Evolutionary conservation across 2,113 vertebrate genomes (phyloP).

Genomic region (Zosterops japonicus): DNA sequence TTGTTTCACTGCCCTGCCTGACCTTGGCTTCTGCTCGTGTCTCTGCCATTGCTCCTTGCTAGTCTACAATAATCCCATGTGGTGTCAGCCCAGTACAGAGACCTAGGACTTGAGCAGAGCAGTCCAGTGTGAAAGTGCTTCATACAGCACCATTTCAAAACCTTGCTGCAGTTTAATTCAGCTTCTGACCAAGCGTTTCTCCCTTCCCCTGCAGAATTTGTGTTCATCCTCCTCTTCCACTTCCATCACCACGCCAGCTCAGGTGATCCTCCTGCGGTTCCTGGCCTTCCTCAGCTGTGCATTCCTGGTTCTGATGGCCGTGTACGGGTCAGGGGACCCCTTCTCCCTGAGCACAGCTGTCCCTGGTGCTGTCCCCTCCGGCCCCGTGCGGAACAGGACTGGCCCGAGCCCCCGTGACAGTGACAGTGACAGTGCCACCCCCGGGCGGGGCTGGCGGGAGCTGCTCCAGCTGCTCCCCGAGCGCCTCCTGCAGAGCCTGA

Average conservation of each 20-base stretch:
- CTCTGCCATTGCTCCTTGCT: not conserved
- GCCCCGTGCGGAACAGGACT: not conserved
- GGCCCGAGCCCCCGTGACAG: not conserved
- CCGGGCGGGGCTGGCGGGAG: slow-evolving; percentile 65
- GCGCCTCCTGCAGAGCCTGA: slow-evolving; percentile 65
- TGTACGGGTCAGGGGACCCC: slow-evolving; percentile 66
- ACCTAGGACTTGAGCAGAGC: not conserved
- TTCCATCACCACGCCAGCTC: slow-evolving; percentile 73
- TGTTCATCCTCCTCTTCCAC: slow-evolving; percentile 52
- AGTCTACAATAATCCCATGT: not conserved
- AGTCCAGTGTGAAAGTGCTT: not conserved
- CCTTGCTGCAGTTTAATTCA: not conserved
- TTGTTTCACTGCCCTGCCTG: not conserved
- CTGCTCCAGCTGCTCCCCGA: slow-evolving; percentile 80
- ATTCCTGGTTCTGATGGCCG: slow-evolving; percentile 77
- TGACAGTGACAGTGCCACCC: accelerated
- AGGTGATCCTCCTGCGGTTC: slow-evolving; percentile 84
- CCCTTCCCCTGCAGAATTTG: slow-evolving; percentile 74
- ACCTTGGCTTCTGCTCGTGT: not conserved
- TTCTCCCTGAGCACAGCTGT: not conserved
- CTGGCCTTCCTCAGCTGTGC: slow-evolving; percentile 86
- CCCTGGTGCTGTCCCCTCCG: slow-evolving; percentile 12
- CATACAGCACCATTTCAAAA: not conserved
- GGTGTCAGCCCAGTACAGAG: not conserved
- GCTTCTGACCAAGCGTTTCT: not conserved